A percentile compares a stretch with the other conserved stretches of the same genome.
Evolutionary conservation across 2,113 vertebrate genomes (phyloP).

Genomic region (Tamias sibiricus): DNA sequence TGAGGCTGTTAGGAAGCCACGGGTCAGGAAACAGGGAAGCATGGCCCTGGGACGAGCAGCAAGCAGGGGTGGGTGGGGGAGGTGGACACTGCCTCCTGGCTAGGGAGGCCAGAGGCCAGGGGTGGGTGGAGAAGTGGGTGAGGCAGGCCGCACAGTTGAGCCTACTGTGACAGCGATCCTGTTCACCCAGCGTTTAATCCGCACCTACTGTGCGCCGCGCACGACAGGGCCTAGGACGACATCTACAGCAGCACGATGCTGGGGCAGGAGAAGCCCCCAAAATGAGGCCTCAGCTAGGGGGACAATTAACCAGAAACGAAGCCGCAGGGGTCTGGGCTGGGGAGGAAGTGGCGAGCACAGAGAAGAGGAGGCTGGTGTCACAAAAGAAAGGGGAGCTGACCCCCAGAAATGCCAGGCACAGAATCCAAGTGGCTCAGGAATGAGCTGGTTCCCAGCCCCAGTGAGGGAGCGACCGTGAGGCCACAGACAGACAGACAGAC

Average conservation of each 20-base stretch:
- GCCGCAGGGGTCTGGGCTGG: background rate
- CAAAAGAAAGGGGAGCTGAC: background rate
- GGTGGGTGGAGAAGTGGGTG: fast-evolving
- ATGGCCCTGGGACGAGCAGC: background rate
- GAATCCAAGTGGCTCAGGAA: background rate
- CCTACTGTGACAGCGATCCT: background rate
- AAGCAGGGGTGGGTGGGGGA: no score
- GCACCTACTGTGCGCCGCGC: no score
- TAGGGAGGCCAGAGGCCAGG: background rate
- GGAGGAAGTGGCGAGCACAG: background rate
- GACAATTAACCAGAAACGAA: background rate
- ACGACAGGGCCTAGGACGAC: background rate
- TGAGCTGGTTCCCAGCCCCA: background rate
- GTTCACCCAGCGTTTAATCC: background rate
- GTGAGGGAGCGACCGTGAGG: fast-evolving
- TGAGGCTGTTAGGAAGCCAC: background rate
- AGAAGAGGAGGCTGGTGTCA: background rate
- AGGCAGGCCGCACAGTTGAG: background rate
- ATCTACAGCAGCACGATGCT: background rate
- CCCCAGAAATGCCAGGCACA: background rate
- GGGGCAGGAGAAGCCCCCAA: background rate
- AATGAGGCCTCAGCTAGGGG: background rate
- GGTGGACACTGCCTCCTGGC: no score
- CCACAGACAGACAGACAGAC: background rate
- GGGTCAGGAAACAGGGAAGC: no score